phyloP scores from a whole-genome alignment of 2,797 vertebrate genomes.

The Chaetophractus vellerosus region DNA sequence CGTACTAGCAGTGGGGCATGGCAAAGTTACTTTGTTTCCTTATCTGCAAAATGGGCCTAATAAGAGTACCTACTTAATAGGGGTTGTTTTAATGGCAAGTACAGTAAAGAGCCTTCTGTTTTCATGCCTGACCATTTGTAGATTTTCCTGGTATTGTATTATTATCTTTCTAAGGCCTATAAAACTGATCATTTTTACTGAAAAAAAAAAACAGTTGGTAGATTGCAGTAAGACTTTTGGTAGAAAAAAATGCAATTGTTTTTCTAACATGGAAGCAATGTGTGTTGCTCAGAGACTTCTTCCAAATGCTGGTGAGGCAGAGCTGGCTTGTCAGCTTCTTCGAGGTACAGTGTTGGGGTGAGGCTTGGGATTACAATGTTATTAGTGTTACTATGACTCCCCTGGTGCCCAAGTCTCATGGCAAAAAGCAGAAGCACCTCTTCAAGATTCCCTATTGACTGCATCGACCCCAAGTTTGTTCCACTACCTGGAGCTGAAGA shows the following conservation, averaged over 20 bases:
- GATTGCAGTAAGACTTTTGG: not conserved
- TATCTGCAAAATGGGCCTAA: slow-evolving; percentile 4
- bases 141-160: slow-evolving; percentile 2
- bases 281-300: not conserved
- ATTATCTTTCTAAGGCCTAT: not conserved
- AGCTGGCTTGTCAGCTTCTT: not conserved
- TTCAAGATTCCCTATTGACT: not conserved
- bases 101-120: not conserved
- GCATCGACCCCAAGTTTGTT: not conserved
- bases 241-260: not conserved
- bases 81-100: not conserved
- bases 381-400: not conserved
- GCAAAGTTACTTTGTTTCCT: not conserved
- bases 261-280: not conserved
- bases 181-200: slow-evolving; percentile 17
- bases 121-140: not conserved
- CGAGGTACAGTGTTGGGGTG: not conserved
- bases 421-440: not conserved
- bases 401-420: not conserved
- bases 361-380: not conserved
- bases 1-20: not conserved
- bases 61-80: not conserved
- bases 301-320: not conserved
- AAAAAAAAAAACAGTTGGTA: not conserved
- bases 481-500: not conserved